phyloP scores from a whole-genome alignment of 2,888 invertebrate species.

The Calephelis perditalis region DNA sequence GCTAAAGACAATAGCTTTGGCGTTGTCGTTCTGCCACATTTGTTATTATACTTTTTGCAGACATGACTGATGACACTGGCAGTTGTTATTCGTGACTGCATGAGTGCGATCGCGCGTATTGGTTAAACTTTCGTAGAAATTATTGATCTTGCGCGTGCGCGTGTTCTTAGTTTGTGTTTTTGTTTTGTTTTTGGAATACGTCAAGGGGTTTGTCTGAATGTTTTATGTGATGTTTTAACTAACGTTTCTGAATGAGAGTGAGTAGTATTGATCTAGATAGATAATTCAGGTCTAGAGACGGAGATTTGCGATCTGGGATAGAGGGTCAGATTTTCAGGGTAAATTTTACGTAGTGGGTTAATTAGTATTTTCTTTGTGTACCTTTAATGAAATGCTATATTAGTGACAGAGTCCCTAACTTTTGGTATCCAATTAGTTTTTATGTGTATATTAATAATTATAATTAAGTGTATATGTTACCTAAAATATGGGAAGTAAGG shows the following conservation, averaged over 20 bases:
- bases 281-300: neutral
- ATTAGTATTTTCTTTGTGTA: too few relatives aligned
- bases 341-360: too few relatives aligned
- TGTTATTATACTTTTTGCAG: slow-evolving; percentile 9
- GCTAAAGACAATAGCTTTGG: neutral
- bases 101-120: slow-evolving; percentile 18
- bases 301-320: too few relatives aligned
- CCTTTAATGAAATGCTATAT: too few relatives aligned
- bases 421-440: too few relatives aligned
- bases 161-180: neutral
- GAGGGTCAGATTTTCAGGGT: too few relatives aligned
- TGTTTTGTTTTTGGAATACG: neutral
- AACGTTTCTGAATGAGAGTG: neutral
- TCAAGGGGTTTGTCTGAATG: slow-evolving; percentile 2
- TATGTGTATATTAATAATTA: too few relatives aligned
- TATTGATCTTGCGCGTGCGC: neutral
- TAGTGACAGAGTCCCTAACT: too few relatives aligned
- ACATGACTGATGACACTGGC: slow-evolving; percentile 10
- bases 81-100: slow-evolving; percentile 16
- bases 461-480: too few relatives aligned
- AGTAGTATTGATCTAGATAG: neutral
- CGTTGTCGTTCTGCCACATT: neutral
- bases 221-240: neutral
- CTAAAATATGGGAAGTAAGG: too few relatives aligned
- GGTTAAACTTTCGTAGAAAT: neutral